Base-by-base conservation (phyloP, 1,140 invertebrate genomes). In the Stenopsyche tienmushanensis region DNA sequence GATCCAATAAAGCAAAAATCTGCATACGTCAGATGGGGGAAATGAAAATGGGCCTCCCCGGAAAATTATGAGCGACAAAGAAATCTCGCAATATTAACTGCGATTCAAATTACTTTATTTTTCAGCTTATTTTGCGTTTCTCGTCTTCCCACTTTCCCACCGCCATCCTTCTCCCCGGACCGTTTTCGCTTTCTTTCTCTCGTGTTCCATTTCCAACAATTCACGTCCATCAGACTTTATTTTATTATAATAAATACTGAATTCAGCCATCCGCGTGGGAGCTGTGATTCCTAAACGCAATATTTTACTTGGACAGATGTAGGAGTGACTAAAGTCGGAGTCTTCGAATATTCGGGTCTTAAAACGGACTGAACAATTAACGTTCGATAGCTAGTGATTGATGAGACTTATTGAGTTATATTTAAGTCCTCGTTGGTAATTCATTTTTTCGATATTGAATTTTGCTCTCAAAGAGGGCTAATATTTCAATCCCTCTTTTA, bases 41-140 rank as follows among this genome's bases (percentile, higher is more conserved):
- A 15, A 47, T 47, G 44, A 47, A 47, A 47, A 47, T 47, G 44
- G 44, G 44, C 17, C 44, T 47, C 44, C 44, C 5, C 17, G 44
- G 44, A 47, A 47, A 47, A 47, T 47, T 47, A 47, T 47, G 44
- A 47, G 44, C 44, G 44, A 47, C 44, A 47, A 47, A 47, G 44
- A 47, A 47, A 47, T 47, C 44, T 47, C 44, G 17, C 44, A 47
- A 47, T 47, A 47, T 47, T 47, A 47, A 47, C 44, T 47, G 44
- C 44, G 44, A 47, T 47, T 47, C 44, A 47, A 47, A 47, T 47
- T 47, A 47, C 44, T 47, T 47, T 47, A 47, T 47, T 47, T 47
- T 47, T 47, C 44, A 47, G 44, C 44, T 47, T 47, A 47, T 47
- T 47, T 47, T 47, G 44, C 44, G 44, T 47, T 47, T 18, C 17